Evolutionary conservation across 2,797 vertebrate genomes (phyloP), one percentile per base, ranked within the genome.

Genomic region (Atherinosoma microstoma): DNA sequence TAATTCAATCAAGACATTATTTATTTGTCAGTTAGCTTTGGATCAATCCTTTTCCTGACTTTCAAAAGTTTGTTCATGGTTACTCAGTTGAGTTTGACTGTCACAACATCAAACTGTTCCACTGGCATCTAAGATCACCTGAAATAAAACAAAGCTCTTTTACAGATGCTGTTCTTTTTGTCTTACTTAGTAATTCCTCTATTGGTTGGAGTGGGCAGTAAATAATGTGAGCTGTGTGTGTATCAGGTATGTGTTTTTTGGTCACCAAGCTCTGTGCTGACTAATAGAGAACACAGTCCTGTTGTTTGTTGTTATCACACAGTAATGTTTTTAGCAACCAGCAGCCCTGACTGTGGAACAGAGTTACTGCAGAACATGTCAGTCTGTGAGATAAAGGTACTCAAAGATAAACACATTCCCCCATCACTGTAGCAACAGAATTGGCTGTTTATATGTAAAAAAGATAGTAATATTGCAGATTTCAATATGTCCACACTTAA

Each of bases 251-350:
- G 60, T 67, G 8, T 2, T 35, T 47, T 42, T 45, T 49, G 54
- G 36, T 62, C 42, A 22, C 22, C 24, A 27, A 27, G 22, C 10
- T 69, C 6, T 16, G 57, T 65, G 57, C 73, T 24, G 62, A 58
- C 58, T 80, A 63, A 84, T 74, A 3, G 76, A 40, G 27, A 83
- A 71, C 57, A 8, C 82, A 79, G 76, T 13, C 38, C 13, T 54
- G 77, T 70, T 81, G 79, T 75, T 73, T 68, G 75, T 80, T 73
- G 60, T 75, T 38, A 22, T 61, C 45, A 1, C n/a, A n/a, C 15
- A 13, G 13, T 79, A 61, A 86, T 81, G 80, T 60, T 24, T 58
- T 58, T 56, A 61, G 53, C 87, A 88, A 78, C 59, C 5, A 42
- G 53, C 38, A 35, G 42, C 0, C 9, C 29, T 36, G 64, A 64